A percentile compares a stretch with the other conserved stretches of the same genome.
phyloP scores from a whole-genome alignment of 2,113 vertebrate genomes.

The Sceloporus undulatus region DNA sequence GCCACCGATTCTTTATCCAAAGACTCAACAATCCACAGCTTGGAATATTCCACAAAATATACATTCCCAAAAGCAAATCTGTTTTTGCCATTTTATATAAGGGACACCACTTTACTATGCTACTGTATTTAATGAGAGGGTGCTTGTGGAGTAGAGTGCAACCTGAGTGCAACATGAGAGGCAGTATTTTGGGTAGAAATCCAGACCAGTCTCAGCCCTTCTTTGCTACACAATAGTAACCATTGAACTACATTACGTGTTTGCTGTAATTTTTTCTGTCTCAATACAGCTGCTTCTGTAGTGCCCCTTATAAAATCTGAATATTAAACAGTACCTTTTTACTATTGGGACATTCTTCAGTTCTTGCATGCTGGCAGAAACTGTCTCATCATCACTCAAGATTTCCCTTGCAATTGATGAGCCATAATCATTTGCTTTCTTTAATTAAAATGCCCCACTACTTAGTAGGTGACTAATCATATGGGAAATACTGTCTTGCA shows the following conservation, averaged over 20 bases:
- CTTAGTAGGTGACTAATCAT: not conserved
- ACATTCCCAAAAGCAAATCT: no score
- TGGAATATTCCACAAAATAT: no score
- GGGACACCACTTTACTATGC: no score
- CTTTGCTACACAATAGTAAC: not conserved
- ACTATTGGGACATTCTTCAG: not conserved
- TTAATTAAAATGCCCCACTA: not conserved
- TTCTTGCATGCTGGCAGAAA: no score
- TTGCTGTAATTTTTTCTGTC: not conserved
- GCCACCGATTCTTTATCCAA: no score
- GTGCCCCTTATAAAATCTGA: not conserved
- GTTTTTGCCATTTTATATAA: no score
- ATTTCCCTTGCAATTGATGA: not conserved
- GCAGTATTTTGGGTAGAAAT: not conserved
- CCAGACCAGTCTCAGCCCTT: not conserved
- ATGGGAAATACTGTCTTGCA: conserved; percentile 36
- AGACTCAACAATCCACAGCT: no score
- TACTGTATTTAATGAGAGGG: not conserved
- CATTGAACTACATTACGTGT: not conserved
- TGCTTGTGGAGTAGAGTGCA: not conserved
- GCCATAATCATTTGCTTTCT: conserved; percentile 1
- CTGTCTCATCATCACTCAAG: not conserved
- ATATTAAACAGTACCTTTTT: not conserved
- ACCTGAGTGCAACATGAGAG: no score
- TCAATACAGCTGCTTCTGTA: not conserved